These are phyloP conservation scores for Chlorospingus flavigularis DNA, from an alignment of 2,797 vertebrate genomes.

Conservation along the genomic window DNA sequence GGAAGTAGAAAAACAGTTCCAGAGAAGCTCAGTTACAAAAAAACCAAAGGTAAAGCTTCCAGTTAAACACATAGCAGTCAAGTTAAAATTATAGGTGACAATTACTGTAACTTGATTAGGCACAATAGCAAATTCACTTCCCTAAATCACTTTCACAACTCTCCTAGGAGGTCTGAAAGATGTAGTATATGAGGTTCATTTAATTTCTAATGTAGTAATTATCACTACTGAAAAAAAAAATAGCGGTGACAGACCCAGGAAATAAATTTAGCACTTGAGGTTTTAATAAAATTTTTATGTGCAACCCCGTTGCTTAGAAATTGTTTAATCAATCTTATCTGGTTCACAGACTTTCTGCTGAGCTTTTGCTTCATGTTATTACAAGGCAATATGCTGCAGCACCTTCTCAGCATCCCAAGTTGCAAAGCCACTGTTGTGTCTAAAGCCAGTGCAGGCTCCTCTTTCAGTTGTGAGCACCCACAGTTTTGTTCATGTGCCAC, in stretches of 20 bases:
- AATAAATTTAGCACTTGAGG: constrained; percentile 72
- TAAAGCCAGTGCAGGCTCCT: background rate
- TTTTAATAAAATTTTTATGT: constrained; percentile 75
- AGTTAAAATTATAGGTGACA: constrained; percentile 74
- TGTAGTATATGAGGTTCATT: constrained; percentile 73
- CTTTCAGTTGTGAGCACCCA: background rate
- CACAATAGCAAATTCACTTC: constrained; percentile 64
- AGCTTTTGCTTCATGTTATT: constrained; percentile 55
- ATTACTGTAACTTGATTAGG: constrained; percentile 74
- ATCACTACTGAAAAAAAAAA: constrained; percentile 69
- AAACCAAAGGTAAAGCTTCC: constrained; percentile 29
- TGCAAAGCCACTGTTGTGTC: background rate
- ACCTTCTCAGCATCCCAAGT: constrained; percentile 35
- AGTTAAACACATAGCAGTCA: constrained; percentile 60
- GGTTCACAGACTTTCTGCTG: constrained; percentile 62
- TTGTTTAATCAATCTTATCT: constrained; percentile 74
- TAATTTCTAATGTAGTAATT: constrained; percentile 77
- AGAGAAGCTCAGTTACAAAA: background rate
- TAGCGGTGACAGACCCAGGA: constrained; percentile 61
- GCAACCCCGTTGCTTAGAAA: constrained; percentile 68
- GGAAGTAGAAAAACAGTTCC: background rate
- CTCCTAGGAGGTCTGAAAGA: constrained; percentile 67
- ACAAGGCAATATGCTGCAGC: constrained; percentile 33
- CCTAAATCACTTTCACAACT: constrained; percentile 67
- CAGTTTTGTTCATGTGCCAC: background rate